Percentiles rank a stretch among this genome's conserved stretches.
phyloP scores from a whole-genome alignment of 2,888 invertebrate species.

The Ophonus ardosiacus region DNA sequence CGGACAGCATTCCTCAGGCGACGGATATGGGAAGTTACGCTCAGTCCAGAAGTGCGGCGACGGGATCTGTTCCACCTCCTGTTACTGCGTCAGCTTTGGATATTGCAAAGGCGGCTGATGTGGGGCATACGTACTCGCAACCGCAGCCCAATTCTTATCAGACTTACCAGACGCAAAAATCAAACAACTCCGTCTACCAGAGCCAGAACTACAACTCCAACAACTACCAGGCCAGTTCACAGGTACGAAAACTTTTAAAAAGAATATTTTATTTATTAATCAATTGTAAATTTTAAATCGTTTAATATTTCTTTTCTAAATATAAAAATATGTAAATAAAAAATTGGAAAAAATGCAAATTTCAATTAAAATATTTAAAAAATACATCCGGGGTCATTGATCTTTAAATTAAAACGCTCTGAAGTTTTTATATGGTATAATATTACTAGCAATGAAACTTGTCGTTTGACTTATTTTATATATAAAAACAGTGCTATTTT shows the following conservation, averaged over 20 bases:
- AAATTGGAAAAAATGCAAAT: no score
- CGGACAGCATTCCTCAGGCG: conserved; percentile 74
- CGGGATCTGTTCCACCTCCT: conserved; percentile 66
- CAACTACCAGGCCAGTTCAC: conserved; percentile 72
- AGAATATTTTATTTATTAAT: no score
- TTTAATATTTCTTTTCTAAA: no score
- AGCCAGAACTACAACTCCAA: conserved; percentile 74
- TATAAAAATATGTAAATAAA: no score
- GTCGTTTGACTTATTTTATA: no score
- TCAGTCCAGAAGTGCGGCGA: conserved; percentile 72
- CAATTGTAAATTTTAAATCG: no score
- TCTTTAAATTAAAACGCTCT: no score
- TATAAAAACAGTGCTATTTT: no score
- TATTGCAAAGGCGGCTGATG: conserved; percentile 65
- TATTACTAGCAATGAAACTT: no score
- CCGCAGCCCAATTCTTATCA: conserved; percentile 64
- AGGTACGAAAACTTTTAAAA: background rate
- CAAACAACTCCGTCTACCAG: conserved; percentile 74
- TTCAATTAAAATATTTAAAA: no score
- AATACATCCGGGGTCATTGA: no score
- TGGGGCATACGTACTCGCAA: conserved; percentile 63
- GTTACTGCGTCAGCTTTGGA: conserved; percentile 69
- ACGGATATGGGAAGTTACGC: conserved; percentile 73
- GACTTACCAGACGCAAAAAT: conserved; percentile 73
- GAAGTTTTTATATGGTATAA: no score